Base-by-base conservation (phyloP, 2,888 invertebrate species). In the Eupsilia transversa region DNA sequence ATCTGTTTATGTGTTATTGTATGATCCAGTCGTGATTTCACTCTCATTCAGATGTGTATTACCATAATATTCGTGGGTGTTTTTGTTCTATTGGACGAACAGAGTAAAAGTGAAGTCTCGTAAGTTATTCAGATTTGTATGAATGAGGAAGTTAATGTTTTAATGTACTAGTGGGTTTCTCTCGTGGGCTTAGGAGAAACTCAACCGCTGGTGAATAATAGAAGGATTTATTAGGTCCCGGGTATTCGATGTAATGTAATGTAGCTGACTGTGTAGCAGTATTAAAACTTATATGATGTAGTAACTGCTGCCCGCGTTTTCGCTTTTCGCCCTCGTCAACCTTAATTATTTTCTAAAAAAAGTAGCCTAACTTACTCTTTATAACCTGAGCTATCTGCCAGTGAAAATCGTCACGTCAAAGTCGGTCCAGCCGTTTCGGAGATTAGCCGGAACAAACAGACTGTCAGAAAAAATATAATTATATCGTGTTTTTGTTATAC, bases 11-110 rank as follows among this genome's bases (percentile, higher is more conserved):
- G 67, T 65, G 54, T 72, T 79, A 82, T 85, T 84, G 75, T 87
- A 72, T 75, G 80, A 82, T 83, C 60, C 70, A 80, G 74, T 74
- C 72, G 78, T 83, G 86, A 85, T 87, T 89, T 86, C 86, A 87
- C 87, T 87, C 81, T 86, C 84, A 75, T 82, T 84, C 75, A 66
- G 46, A 60, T 46, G 67, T 33, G 64, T 79, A 87, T 89, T 87
- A 82, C 77, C 84, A 86, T 88, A 84, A 79, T 67, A 59, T 70
- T 65, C 75, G 86, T 86, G 73, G 85, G 86, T 70, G 65, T 54
- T 72, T 75, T 33, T 80, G 86, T 84, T 86, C 71, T 66, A 60
- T 70, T 75, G 65, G 1, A 52, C 77, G 73, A 69, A 41, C 74
- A 79, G 27, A 82, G 80, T 83, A 85, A 86, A 82, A 82, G 86